A percentile compares a stretch with the other conserved stretches of the same genome.
Conservation (phyloP, 2,888 invertebrate genomes). For the Heterodera filipjevi region DNA sequence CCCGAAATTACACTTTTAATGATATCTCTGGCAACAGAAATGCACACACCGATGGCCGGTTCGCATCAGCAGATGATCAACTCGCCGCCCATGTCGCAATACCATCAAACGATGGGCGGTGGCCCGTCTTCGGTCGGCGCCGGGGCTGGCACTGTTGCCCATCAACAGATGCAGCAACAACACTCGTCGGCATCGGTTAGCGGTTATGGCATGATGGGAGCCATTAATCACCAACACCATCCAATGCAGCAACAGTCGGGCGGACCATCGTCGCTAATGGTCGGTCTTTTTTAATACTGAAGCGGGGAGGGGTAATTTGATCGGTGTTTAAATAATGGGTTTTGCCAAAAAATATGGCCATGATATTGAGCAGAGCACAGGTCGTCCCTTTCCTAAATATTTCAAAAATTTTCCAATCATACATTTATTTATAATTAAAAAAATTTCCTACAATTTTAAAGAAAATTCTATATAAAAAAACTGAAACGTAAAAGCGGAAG, state of each 20-base stretch:
- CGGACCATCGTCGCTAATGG: slow-evolving; percentile 30
- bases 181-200: not conserved
- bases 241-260: slow-evolving; percentile 33
- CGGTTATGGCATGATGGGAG: slow-evolving; percentile 7
- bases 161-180: slow-evolving; percentile 34
- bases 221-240: slow-evolving; percentile 4
- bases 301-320: not conserved
- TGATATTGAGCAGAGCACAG: too few relatives aligned
- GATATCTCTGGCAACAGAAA: too few relatives aligned
- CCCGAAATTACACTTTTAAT: too few relatives aligned
- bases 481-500: too few relatives aligned
- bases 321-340: too few relatives aligned
- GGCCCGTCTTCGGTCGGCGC: not conserved
- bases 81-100: slow-evolving; percentile 43
- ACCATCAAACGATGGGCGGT: not conserved
- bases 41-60: slow-evolving; percentile 33
- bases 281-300: not conserved
- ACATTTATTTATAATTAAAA: too few relatives aligned
- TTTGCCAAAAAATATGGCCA: too few relatives aligned
- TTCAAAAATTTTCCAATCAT: too few relatives aligned
- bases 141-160: slow-evolving; percentile 18
- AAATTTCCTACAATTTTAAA: too few relatives aligned
- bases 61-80: slow-evolving; percentile 48
- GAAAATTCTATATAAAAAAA: too few relatives aligned
- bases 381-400: too few relatives aligned